Evolutionary conservation across 2,113 vertebrate species (phyloP).

Genomic region (Silurus glanis): DNA sequence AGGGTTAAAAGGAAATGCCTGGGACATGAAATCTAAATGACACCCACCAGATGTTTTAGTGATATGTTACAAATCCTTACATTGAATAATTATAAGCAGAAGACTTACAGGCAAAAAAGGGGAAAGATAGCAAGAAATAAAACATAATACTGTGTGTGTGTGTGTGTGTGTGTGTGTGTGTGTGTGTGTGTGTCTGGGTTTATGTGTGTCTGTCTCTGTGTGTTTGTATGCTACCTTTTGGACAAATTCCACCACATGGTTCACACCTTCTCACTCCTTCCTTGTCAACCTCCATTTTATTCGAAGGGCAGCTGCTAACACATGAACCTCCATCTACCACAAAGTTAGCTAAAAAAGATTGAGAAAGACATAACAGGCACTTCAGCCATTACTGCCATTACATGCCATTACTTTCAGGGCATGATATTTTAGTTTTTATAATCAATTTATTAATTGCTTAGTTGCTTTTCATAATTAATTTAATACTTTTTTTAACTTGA

Average conservation of each 20-base stretch:
- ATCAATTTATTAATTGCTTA: not conserved
- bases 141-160: not conserved
- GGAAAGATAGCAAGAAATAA: too few species aligned
- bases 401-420: not conserved
- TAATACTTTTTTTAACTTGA: not conserved
- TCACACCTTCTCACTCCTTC: constrained; percentile 85
- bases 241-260: constrained; percentile 83
- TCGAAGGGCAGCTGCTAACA: constrained; percentile 83
- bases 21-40: too few species aligned
- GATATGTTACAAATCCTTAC: too few species aligned
- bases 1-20: too few species aligned
- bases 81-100: too few species aligned
- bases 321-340: constrained; percentile 89
- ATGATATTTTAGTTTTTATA: not conserved
- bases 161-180: not conserved
- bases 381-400: too few species aligned
- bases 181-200: not conserved
- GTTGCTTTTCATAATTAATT: not conserved
- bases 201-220: not conserved
- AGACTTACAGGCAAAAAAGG: too few species aligned
- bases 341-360: constrained; percentile 77
- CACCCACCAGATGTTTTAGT: too few species aligned
- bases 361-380: constrained; percentile 7
- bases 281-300: constrained; percentile 89
- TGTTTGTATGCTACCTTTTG: constrained; percentile 79